Conservation (phyloP, 2,888 invertebrate species). For the Drepana falcataria region DNA sequence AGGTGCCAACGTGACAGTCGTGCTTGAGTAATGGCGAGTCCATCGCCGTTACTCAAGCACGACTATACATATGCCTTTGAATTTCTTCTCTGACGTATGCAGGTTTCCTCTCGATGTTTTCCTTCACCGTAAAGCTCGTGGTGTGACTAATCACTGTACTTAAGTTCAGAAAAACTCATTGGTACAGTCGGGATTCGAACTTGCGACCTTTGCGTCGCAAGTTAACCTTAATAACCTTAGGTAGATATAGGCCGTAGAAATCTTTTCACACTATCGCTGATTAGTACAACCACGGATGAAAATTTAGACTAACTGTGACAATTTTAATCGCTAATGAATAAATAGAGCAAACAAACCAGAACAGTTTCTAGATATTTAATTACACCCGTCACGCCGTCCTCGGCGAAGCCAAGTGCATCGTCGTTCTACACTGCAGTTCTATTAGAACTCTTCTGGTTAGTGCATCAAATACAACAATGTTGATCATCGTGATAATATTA, state of each 20-base stretch:
- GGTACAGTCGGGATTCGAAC: no score
- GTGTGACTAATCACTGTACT: no score
- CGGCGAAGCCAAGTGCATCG: constrained; percentile 35
- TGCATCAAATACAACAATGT: not conserved
- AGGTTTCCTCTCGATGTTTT: no score
- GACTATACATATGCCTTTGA: no score
- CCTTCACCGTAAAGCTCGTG: no score
- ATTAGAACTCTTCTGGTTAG: constrained; percentile 7
- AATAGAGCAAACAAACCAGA: constrained; percentile 51
- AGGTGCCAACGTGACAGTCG: no score
- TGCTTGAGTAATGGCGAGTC: no score
- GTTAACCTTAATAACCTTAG: not conserved
- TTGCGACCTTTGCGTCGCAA: no score
- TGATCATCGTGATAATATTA: not conserved
- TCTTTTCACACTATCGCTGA: no score
- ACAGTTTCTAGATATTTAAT: constrained; percentile 62
- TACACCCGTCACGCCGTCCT: constrained; percentile 52
- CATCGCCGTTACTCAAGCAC: no score
- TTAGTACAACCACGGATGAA: not conserved
- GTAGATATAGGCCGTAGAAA: not conserved
- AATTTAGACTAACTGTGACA: not conserved
- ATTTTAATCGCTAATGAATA: constrained; percentile 16
- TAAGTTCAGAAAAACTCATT: no score
- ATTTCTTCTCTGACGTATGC: no score
- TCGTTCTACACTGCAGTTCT: constrained; percentile 28